Evolutionary conservation across 2,888 invertebrate species (phyloP).

Genomic region (Peribatodes rhomboidaria): DNA sequence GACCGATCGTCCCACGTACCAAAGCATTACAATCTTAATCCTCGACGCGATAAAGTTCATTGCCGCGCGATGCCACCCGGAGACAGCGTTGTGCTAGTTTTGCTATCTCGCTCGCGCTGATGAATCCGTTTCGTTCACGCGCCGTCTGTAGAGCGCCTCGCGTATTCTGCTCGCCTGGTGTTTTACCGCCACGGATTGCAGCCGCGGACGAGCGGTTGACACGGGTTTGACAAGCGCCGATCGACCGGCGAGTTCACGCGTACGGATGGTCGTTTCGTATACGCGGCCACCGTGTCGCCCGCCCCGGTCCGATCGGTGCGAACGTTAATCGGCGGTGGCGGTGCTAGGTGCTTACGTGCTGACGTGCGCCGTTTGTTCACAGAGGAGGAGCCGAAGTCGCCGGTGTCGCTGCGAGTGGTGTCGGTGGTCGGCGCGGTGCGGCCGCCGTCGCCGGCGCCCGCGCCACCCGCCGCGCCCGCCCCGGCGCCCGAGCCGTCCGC

Average conservation of each 20-base stretch:
- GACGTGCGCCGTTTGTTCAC: conserved; percentile 55
- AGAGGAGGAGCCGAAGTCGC: conserved; percentile 84
- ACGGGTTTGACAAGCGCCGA: conserved; percentile 81
- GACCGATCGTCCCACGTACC: conserved; percentile 58
- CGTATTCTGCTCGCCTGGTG: conserved; percentile 77
- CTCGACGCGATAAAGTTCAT: conserved; percentile 51
- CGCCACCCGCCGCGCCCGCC: conserved; percentile 53
- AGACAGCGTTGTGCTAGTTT: conserved; percentile 49
- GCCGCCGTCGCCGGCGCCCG: conserved; percentile 52
- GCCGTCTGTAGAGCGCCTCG: conserved; percentile 57
- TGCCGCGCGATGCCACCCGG: conserved; percentile 50
- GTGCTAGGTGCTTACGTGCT: conserved; percentile 2
- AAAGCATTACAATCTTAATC: conserved; percentile 58
- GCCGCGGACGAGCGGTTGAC: conserved; percentile 82
- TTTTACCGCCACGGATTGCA: conserved; percentile 85
- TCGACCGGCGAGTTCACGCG: conserved; percentile 53
- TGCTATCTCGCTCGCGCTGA: conserved; percentile 58
- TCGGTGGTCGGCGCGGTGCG: conserved; percentile 71
- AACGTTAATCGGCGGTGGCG: conserved; percentile 3
- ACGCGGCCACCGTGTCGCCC: conserved; percentile 24
- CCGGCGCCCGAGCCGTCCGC: conserved; percentile 54
- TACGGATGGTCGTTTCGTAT: conserved; percentile 26
- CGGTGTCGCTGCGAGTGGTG: conserved; percentile 77
- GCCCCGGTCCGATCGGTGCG: conserved; percentile 28
- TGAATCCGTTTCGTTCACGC: conserved; percentile 59